phyloP scores from a whole-genome alignment of 2,113 vertebrate species.

The Scophthalmus maximus region DNA sequence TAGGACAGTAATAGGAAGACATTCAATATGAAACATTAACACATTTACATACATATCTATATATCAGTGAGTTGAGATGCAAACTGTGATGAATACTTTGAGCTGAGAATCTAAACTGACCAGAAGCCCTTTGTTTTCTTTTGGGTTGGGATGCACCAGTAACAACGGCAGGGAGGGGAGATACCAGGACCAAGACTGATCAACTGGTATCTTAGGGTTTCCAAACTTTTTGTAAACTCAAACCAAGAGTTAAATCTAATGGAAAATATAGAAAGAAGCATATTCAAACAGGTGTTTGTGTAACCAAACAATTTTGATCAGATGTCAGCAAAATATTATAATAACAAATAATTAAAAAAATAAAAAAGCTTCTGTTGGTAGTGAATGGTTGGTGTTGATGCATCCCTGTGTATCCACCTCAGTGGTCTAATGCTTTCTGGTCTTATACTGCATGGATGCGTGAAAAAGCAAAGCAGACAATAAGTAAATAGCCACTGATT shows the following conservation, averaged over 20 bases:
- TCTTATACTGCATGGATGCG: slow-evolving; percentile 28
- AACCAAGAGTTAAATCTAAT: no score
- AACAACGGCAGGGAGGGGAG: slow-evolving; percentile 17
- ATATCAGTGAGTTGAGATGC: slow-evolving; percentile 53
- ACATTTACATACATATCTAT: slow-evolving; percentile 69
- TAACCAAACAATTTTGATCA: neutral
- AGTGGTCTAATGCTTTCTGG: slow-evolving; percentile 33
- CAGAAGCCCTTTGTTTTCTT: slow-evolving; percentile 50
- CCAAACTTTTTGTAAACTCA: neutral
- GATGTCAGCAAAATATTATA: slow-evolving; percentile 7
- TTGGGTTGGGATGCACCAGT: slow-evolving; percentile 41
- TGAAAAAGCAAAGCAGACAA: slow-evolving; percentile 33
- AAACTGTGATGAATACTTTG: slow-evolving; percentile 36
- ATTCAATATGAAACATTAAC: slow-evolving; percentile 70
- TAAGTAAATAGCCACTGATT: slow-evolving; percentile 27
- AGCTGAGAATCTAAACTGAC: slow-evolving; percentile 40
- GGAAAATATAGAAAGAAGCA: no score
- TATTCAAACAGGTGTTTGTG: no score
- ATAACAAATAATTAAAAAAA: slow-evolving; percentile 5
- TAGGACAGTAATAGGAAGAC: slow-evolving; percentile 64
- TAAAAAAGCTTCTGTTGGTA: neutral
- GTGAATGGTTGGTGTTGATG: slow-evolving; percentile 33
- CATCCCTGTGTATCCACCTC: slow-evolving; percentile 28
- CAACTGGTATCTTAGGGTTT: neutral
- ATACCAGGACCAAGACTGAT: slow-evolving; percentile 1